phyloP scores from a whole-genome alignment of 2,888 invertebrate genomes.

The Tetanocera ferruginea region DNA sequence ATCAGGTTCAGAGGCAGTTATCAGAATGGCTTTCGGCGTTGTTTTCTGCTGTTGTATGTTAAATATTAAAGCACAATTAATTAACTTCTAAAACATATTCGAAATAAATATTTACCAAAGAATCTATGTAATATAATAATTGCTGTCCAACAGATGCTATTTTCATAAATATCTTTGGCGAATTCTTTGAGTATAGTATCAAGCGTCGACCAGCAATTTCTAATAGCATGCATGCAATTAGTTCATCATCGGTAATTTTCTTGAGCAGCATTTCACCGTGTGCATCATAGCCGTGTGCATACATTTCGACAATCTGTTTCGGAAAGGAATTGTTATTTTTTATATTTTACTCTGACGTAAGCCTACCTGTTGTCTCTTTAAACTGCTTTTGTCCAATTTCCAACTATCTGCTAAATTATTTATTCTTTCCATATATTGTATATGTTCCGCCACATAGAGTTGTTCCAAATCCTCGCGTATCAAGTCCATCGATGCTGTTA shows the following conservation, averaged over 20 bases:
- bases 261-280: constrained; percentile 76
- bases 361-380: constrained; percentile 83
- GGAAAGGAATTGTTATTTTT: background rate
- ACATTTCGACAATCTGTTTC: constrained; percentile 75
- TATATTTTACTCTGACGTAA: background rate
- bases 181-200: constrained; percentile 75
- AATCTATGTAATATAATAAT: constrained; percentile 82
- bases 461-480: constrained; percentile 75
- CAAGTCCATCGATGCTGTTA: constrained; percentile 81
- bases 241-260: constrained; percentile 78
- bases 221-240: constrained; percentile 79
- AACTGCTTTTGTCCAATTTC: constrained; percentile 80
- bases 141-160: constrained; percentile 84
- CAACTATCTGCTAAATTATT: constrained; percentile 81
- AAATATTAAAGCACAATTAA: background rate
- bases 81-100: background rate
- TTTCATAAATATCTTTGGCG: constrained; percentile 75
- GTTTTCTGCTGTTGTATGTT: constrained; percentile 44
- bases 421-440: constrained; percentile 81
- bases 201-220: constrained; percentile 87
- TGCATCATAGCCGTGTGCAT: constrained; percentile 75
- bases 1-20: constrained; percentile 60
- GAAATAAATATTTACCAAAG: constrained; percentile 71
- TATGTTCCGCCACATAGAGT: constrained; percentile 71
- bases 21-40: constrained; percentile 53